A percentile compares a stretch with the other conserved stretches of the same genome.
phyloP scores from a whole-genome alignment of 2,888 invertebrate genomes.

The Chironomus tentans region DNA sequence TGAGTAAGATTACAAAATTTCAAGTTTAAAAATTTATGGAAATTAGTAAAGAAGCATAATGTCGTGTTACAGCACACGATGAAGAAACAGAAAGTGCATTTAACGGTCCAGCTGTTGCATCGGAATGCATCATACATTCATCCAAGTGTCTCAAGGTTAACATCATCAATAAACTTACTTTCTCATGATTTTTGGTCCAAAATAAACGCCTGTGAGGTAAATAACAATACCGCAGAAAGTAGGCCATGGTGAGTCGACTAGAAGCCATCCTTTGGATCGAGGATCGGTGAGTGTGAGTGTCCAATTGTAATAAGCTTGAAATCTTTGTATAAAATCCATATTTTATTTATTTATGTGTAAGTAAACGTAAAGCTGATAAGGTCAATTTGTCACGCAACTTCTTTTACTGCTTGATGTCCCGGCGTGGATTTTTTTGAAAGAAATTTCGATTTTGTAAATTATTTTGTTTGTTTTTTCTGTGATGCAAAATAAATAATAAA shows the following conservation, averaged over 20 bases:
- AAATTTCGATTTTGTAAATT: too few species aligned
- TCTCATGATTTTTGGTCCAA: conserved; percentile 74
- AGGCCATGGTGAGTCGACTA: conserved; percentile 72
- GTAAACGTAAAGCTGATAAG: neutral
- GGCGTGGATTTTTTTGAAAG: too few species aligned
- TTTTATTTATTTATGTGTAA: neutral
- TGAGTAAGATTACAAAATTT: too few species aligned
- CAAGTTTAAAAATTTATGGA: too few species aligned
- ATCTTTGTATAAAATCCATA: neutral
- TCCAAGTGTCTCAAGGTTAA: neutral
- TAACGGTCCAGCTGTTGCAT: neutral
- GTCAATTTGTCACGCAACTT: neutral
- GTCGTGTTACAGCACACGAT: too few species aligned
- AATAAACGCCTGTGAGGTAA: conserved; percentile 68
- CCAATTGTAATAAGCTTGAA: conserved; percentile 16
- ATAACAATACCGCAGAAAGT: conserved; percentile 58
- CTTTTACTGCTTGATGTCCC: neutral
- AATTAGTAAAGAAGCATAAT: too few species aligned
- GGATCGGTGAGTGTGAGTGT: conserved; percentile 51
- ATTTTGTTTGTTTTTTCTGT: too few species aligned
- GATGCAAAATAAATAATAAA: too few species aligned
- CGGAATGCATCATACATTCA: neutral
- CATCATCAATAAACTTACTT: conserved; percentile 37
- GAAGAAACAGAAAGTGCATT: neutral
- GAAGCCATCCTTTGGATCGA: conserved; percentile 73